Evolutionary conservation across 2,888 invertebrate genomes (phyloP), one percentile per base, ranked within the genome.

Genomic region (Hetaerina titia): DNA sequence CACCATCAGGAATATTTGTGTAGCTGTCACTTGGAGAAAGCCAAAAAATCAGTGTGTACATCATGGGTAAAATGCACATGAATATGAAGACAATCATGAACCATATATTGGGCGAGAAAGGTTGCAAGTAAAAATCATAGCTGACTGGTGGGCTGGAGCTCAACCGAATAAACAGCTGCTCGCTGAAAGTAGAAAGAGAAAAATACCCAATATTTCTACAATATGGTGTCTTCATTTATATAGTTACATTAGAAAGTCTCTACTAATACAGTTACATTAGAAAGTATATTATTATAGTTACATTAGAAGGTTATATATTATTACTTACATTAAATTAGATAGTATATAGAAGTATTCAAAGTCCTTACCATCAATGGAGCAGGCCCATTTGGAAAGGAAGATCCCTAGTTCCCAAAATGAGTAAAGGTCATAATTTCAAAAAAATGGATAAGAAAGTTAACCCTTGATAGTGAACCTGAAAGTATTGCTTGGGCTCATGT

Each of bases 61-160:
- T 56, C 15, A 56, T 13, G 13, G 92, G 92, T n/a, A 92, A 13
- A 56, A 92, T 69, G 7, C 64, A 22, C 11, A 92, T 8, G 15
- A 56, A 64, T n/a, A 57, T 15, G 11, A 92, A 22, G 22, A 17
- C 17, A 92, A 92, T 69, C 56, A 74, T 69, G n/a, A 17, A 45
- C 92, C 92, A 92, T 22, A 92, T 22, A 22, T 45, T 7, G 25
- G 45, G 19, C 17, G 92, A 92, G 69, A 92, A 92, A 22, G 92
- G 92, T 56, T 92, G 69, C 19, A 74, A 92, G n/a, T 92, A 92
- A 69, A 92, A 92, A 5, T 69, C 69, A 22, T 92, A 69, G 56
- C 92, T 92, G 45, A 69, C 69, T 22, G 92, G 92, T n/a, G 69
- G 45, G 25, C 22, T 56, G 22, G 92, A 19, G 17, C 22, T 69